A percentile compares a stretch with the other conserved stretches of the same genome.
These are phyloP conservation scores for Pelvicachromis taeniatus DNA, from an alignment of 2,113 vertebrate species.

Conservation along the genomic window DNA sequence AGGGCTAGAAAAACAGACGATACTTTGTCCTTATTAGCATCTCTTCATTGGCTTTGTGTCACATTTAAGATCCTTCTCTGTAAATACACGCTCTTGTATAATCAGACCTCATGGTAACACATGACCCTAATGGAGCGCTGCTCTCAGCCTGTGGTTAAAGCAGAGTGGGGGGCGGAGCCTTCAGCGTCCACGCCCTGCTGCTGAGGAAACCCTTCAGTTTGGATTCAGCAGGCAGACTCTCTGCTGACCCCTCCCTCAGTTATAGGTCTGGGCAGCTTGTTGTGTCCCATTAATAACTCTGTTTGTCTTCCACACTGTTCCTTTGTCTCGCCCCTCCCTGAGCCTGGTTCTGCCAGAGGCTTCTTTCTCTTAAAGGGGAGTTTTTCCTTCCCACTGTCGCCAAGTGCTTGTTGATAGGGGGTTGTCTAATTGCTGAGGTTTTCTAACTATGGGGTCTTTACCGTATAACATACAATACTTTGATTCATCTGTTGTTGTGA, in stretches of 20 bases:
- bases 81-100: neutral
- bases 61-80: neutral
- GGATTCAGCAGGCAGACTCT: neutral
- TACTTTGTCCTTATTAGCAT: accelerated
- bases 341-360: neutral
- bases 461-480: neutral
- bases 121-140: neutral
- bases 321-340: neutral
- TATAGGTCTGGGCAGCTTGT: neutral
- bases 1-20: neutral
- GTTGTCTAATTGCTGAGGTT: neutral
- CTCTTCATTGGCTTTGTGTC: neutral
- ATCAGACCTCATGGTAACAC: neutral
- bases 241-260: neutral
- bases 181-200: neutral
- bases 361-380: neutral
- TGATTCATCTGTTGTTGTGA: neutral
- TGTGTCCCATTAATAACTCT: neutral
- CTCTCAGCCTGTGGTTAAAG: neutral
- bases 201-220: neutral
- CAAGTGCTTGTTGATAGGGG: neutral
- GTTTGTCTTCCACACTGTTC: neutral
- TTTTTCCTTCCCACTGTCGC: neutral
- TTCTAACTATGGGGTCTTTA: neutral
- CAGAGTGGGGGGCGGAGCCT: neutral